Conservation (phyloP, 1,140 invertebrate species). For the Drosophila setifemur region DNA sequence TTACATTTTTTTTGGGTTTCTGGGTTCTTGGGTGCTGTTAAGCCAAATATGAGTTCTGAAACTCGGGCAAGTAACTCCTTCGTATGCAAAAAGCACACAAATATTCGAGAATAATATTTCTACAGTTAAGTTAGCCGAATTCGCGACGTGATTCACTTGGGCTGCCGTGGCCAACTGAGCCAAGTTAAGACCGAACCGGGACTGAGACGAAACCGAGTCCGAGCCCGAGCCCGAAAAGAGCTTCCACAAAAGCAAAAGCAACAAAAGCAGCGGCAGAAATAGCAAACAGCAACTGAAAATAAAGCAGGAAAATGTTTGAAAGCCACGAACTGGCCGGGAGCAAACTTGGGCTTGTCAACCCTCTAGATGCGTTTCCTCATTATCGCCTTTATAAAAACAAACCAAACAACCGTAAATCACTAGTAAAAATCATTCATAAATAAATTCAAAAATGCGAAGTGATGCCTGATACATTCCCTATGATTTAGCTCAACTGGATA, state of each 20-base stretch:
- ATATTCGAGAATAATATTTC: conserved; percentile 14
- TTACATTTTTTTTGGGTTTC: too few relatives aligned
- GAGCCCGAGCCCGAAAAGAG: conserved; percentile 45
- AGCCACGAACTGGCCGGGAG: not conserved
- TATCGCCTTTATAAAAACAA: not conserved
- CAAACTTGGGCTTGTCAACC: conserved; percentile 20
- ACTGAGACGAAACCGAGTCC: conserved; percentile 12
- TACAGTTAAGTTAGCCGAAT: conserved; percentile 62
- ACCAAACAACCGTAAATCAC: conserved; percentile 10
- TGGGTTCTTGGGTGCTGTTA: not conserved
- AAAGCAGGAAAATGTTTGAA: conserved; percentile 27
- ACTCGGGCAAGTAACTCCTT: conserved; percentile 16
- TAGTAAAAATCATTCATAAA: conserved; percentile 12
- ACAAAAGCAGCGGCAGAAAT: conserved; percentile 4
- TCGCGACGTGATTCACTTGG: conserved; percentile 65
- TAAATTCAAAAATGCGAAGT: too few relatives aligned
- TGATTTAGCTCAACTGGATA: too few relatives aligned
- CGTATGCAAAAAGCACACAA: conserved; percentile 48
- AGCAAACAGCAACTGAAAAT: conserved; percentile 13
- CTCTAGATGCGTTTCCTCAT: conserved; percentile 16
- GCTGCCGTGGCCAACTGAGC: conserved; percentile 41
- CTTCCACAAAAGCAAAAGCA: conserved; percentile 25
- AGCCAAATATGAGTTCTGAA: conserved; percentile 8
- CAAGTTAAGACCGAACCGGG: not conserved
- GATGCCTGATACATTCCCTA: not conserved